Conservation (phyloP, 1,140 invertebrate genomes). For the Drosophila littoralis region DNA sequence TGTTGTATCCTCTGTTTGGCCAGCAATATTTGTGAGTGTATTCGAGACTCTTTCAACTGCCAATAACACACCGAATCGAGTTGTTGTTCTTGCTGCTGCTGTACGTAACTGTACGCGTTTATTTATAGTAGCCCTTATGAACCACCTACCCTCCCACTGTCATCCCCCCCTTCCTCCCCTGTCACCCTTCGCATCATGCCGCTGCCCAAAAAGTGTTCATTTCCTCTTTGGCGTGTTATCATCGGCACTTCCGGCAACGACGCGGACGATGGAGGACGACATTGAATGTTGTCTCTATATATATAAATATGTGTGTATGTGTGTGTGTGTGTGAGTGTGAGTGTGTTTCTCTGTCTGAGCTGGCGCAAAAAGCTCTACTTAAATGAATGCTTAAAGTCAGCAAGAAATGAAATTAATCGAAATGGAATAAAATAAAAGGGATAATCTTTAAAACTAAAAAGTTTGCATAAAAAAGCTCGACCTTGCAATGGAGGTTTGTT, state of each 20-base stretch:
- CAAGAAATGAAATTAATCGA: slow-evolving; percentile 33
- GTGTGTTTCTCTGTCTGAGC: slow-evolving; percentile 3
- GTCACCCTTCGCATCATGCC: slow-evolving; percentile 10
- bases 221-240: slow-evolving; percentile 75
- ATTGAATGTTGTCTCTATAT: slow-evolving; percentile 30
- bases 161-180: background rate
- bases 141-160: background rate
- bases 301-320: slow-evolving; percentile 7
- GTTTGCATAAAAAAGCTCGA: background rate
- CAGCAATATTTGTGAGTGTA: background rate
- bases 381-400: slow-evolving; percentile 44
- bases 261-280: slow-evolving; percentile 41
- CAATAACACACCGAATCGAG: no score
- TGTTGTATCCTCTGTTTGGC: no score
- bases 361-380: slow-evolving; percentile 14
- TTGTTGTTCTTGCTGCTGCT: no score
- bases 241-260: slow-evolving; percentile 70
- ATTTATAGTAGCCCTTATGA: background rate
- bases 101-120: background rate
- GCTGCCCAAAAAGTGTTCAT: slow-evolving; percentile 78
- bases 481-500: background rate
- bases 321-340: slow-evolving; percentile 6
- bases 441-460: slow-evolving; percentile 7
- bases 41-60: background rate
- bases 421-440: slow-evolving; percentile 16